Conservation (phyloP, 2,888 invertebrate species). For the Athripsodes cinereus region DNA sequence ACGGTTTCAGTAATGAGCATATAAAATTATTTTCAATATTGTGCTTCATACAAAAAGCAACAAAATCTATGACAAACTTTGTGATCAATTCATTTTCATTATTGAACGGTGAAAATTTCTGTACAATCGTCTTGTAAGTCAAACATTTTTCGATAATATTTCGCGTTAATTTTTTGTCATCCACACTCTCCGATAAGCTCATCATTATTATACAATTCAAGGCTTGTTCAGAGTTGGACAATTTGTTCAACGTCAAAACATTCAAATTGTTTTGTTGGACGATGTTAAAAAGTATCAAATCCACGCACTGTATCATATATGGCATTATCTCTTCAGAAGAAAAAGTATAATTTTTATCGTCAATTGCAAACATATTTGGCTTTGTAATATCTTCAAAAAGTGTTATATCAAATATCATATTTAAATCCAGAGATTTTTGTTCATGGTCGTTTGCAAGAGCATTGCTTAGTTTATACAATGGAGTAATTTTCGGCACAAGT, state of each 20-base stretch:
- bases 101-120: slow-evolving; percentile 40
- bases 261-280: slow-evolving; percentile 13
- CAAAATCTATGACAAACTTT: slow-evolving; percentile 37
- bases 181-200: not conserved
- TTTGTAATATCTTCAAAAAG: not conserved
- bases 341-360: not conserved
- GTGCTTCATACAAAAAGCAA: slow-evolving; percentile 37
- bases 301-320: slow-evolving; percentile 20
- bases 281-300: slow-evolving; percentile 22
- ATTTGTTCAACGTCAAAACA: slow-evolving; percentile 14
- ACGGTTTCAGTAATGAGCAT: slow-evolving; percentile 40
- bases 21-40: slow-evolving; percentile 8
- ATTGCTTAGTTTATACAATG: slow-evolving; percentile 40
- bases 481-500: slow-evolving; percentile 34
- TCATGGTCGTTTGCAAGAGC: slow-evolving; percentile 39
- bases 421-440: slow-evolving; percentile 33
- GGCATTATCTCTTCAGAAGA: slow-evolving; percentile 20
- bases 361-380: slow-evolving; percentile 20
- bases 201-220: slow-evolving; percentile 7
- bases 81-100: slow-evolving; percentile 39
- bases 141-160: slow-evolving; percentile 11
- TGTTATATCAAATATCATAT: slow-evolving; percentile 34
- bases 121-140: slow-evolving; percentile 31
- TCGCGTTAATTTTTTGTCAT: not conserved
- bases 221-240: slow-evolving; percentile 13